A percentile compares a stretch with the other conserved stretches of the same genome.
Conservation (phyloP, 2,888 invertebrate genomes). For the Nowickia ferox region DNA sequence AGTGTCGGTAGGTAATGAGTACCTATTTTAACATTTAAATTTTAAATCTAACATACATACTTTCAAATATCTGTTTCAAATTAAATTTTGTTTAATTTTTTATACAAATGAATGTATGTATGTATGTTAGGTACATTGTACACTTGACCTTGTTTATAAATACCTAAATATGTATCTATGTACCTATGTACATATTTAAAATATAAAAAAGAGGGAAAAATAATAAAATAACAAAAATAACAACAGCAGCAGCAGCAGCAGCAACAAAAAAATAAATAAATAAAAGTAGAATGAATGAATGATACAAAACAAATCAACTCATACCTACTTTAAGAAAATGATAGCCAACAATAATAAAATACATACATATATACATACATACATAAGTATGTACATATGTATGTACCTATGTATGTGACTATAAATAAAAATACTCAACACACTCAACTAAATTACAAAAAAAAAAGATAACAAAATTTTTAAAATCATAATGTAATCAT, state of each 20-base stretch:
- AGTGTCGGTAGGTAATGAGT: too few relatives aligned
- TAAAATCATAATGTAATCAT: background rate
- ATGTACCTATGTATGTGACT: background rate
- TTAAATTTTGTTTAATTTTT: constrained; percentile 32
- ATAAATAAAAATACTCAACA: background rate
- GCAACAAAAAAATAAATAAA: constrained; percentile 15
- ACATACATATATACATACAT: background rate
- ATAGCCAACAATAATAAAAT: constrained; percentile 33
- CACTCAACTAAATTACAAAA: background rate
- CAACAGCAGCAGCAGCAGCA: constrained; percentile 7
- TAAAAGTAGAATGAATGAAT: constrained; percentile 39
- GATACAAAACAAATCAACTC: constrained; percentile 52
- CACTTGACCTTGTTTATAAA: constrained; percentile 69
- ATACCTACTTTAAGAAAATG: constrained; percentile 43
- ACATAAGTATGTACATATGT: constrained; percentile 2
- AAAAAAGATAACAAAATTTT: background rate
- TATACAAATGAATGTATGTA: constrained; percentile 50
- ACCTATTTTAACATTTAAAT: too few relatives aligned
- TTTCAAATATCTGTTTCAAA: background rate
- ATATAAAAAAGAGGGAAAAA: constrained; percentile 26
- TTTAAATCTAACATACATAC: background rate
- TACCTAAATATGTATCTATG: constrained; percentile 5
- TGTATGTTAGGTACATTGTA: too few relatives aligned
- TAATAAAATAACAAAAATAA: constrained; percentile 29
- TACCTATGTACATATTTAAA: background rate